Evolutionary conservation across 2,113 vertebrate species (phyloP), one percentile per base, ranked within the genome.

Genomic region (Ovibos moschatus): DNA sequence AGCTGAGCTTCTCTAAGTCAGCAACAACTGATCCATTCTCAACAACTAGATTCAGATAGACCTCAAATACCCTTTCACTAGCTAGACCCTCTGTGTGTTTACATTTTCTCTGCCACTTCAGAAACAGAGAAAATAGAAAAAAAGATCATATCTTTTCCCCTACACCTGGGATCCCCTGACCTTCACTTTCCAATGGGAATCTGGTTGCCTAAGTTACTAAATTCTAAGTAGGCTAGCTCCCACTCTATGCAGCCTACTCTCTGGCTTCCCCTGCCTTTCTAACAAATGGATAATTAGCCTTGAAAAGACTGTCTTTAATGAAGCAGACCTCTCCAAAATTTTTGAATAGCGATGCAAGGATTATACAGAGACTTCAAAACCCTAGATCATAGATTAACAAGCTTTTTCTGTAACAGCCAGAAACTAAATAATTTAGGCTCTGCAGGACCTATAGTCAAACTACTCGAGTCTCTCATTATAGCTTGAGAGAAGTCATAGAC

Each of bases 231-330:
- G n/a, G 51, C 17, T 53, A 67, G 74, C 50, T 95, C 90, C 84
- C 95, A 47, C 57, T 30, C 60, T 43, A 33, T 33, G 36, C 57
- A 60, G 36, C 95, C 64, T 88, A 28, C 67, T 71, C 50, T 85
- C 50, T 55, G 40, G 36, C 15, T 79, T 78, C 91, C 21, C 45
- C n/a, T 47, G 33, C 40, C 40, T 94, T 94, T 79, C 74, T 95
- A 92, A 97, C 64, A 79, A 97, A 76, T 6, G 45, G 51, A 36
- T 90, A 96, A 96, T 90, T 96, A 89, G 79, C 96, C 45, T 74
- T 51, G 15, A 76, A 95, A 94, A 96, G 33, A 74, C 47, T 58
- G 47, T 83, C 64, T 47, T 91, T 57, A 82, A 16, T 74, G 84
- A 84, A 92, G 57, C 50, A 89, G 71, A 83, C 40, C 62, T 95